Conservation (phyloP, 2,113 vertebrate species). For the Platichthys flesus region DNA sequence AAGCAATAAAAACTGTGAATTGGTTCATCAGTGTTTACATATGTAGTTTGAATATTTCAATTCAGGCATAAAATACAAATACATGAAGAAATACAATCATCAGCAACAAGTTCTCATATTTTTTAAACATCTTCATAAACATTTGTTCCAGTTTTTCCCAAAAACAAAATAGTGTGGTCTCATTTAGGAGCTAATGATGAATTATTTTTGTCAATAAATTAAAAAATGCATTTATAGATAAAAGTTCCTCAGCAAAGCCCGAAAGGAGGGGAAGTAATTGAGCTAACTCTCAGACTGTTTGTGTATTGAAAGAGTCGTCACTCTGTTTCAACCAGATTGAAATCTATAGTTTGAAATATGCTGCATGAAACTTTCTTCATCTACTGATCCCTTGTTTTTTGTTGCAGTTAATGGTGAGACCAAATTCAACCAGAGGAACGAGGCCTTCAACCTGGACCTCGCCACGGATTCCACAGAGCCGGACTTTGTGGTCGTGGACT, state of each 20-base stretch:
- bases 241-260: too few relatives aligned
- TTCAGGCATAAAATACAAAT: not conserved
- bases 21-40: not conserved
- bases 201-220: too few relatives aligned
- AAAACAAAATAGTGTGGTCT: too few relatives aligned
- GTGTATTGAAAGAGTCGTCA: too few relatives aligned
- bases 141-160: too few relatives aligned
- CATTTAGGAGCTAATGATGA: too few relatives aligned
- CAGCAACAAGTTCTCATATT: too few relatives aligned
- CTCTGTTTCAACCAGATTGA: too few relatives aligned
- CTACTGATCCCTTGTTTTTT: not conserved
- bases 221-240: too few relatives aligned
- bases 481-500: not conserved
- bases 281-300: too few relatives aligned
- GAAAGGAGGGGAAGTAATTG: too few relatives aligned
- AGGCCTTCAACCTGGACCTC: slow-evolving; percentile 60
- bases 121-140: too few relatives aligned
- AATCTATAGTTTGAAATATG: not conserved
- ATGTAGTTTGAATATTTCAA: not conserved
- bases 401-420: slow-evolving; percentile 76
- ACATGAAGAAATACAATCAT: not conserved
- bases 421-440: slow-evolving; percentile 67
- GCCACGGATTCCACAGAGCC: slow-evolving; percentile 56
- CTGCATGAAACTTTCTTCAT: not conserved
- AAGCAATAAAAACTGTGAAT: not conserved